Percentiles rank a stretch among this genome's conserved stretches.
Evolutionary conservation across 2,888 invertebrate genomes (phyloP).

Genomic region (Megaustenia siamemsis): DNA sequence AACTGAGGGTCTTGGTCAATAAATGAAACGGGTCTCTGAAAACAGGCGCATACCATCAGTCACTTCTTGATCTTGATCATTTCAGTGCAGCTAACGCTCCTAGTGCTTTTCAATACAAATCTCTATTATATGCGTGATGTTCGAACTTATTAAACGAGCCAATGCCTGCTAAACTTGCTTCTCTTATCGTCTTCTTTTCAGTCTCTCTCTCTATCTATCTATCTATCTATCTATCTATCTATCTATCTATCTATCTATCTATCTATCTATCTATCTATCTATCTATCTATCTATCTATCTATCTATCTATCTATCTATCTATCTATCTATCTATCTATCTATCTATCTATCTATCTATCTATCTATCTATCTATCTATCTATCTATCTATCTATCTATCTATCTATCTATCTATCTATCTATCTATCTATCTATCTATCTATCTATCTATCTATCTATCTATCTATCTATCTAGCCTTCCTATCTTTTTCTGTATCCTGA

Average conservation of each 20-base stretch:
- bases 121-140: too few species aligned
- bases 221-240: constrained; percentile 12
- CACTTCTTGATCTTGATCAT: too few species aligned
- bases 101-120: too few species aligned
- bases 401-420: not conserved
- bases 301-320: not conserved
- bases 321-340: not conserved
- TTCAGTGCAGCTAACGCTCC: too few species aligned
- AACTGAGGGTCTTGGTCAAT: too few species aligned
- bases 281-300: constrained; percentile 5
- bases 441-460: not conserved
- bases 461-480: too few species aligned
- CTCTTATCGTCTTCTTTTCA: too few species aligned
- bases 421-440: not conserved
- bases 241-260: constrained; percentile 12
- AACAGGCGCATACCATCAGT: too few species aligned
- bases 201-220: constrained; percentile 1
- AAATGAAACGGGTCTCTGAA: too few species aligned
- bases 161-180: too few species aligned
- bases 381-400: not conserved
- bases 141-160: too few species aligned
- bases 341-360: not conserved
- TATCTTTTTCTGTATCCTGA: too few species aligned
- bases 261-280: not conserved
- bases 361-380: not conserved